Evolutionary conservation across 2,888 invertebrate genomes (phyloP).

Genomic region (Aproaerema taeniolella): DNA sequence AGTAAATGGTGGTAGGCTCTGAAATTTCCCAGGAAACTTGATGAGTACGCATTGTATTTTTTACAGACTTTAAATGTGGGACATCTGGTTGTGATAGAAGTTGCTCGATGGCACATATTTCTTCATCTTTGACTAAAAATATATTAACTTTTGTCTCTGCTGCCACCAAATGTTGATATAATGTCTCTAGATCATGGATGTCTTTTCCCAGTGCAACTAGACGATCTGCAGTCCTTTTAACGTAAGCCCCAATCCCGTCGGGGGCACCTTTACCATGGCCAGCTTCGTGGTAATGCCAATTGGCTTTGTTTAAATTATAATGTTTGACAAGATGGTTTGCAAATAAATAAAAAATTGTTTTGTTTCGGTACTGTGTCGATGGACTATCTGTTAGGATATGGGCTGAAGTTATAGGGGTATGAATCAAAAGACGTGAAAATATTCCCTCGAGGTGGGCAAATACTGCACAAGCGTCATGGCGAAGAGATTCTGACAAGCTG

Average conservation of each 20-base stretch:
- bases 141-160: not conserved
- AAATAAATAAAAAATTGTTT: conserved; percentile 2
- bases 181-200: conserved; percentile 21
- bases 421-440: not conserved
- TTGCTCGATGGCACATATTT: not conserved
- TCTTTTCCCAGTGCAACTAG: conserved; percentile 32
- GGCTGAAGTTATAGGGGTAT: not conserved
- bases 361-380: conserved; percentile 1
- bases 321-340: not conserved
- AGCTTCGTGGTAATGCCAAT: conserved; percentile 39
- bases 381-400: conserved; percentile 3
- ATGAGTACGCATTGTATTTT: not conserved
- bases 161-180: not conserved
- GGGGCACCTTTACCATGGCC: conserved; percentile 39
- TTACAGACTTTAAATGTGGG: not conserved
- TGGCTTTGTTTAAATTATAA: not conserved
- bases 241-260: conserved; percentile 34
- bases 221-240: conserved; percentile 35
- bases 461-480: conserved; percentile 2
- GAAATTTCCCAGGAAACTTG: not conserved
- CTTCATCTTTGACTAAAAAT: not conserved
- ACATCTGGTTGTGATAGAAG: not conserved
- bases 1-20: not conserved
- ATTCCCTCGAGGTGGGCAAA: conserved; percentile 1
- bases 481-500: not conserved